These are phyloP conservation scores for Rutpela maculata DNA, from an alignment of 2,888 invertebrate genomes.

Conservation along the genomic window DNA sequence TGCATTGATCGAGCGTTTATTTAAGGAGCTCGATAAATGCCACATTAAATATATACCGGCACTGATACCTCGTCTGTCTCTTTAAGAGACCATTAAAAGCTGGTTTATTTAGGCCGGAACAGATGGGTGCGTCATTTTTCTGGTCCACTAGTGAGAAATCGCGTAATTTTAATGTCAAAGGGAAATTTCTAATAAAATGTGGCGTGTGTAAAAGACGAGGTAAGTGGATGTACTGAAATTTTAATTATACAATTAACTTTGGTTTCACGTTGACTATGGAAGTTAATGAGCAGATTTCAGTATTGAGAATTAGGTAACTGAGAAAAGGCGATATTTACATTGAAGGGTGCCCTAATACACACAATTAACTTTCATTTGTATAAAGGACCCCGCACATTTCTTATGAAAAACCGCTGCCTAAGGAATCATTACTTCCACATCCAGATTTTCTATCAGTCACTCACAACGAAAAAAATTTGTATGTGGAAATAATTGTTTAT, in stretches of 20 bases:
- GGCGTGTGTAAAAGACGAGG: not conserved
- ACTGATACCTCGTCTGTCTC: not conserved
- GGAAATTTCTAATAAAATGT: constrained; percentile 17
- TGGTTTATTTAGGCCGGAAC: constrained; percentile 47
- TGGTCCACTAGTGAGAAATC: constrained; percentile 11
- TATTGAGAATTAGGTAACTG: not conserved
- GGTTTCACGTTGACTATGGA: not conserved
- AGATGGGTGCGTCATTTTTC: constrained; percentile 36
- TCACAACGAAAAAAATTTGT: too few relatives aligned
- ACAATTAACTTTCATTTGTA: too few relatives aligned
- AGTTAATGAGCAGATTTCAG: not conserved
- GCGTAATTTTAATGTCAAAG: constrained; percentile 23
- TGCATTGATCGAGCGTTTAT: constrained; percentile 37
- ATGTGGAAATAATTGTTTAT: too few relatives aligned
- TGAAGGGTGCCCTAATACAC: too few relatives aligned
- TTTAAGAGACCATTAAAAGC: constrained; percentile 37
- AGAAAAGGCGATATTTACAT: not conserved
- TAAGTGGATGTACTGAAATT: not conserved
- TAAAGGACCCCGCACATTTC: too few relatives aligned
- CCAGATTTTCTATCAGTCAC: too few relatives aligned
- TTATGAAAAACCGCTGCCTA: too few relatives aligned
- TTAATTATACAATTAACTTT: not conserved
- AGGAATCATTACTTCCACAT: too few relatives aligned
- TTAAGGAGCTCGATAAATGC: constrained; percentile 38
- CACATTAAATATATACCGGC: constrained; percentile 38